Conservation (phyloP, 1,140 invertebrate species). For the Euschistus heros region DNA sequence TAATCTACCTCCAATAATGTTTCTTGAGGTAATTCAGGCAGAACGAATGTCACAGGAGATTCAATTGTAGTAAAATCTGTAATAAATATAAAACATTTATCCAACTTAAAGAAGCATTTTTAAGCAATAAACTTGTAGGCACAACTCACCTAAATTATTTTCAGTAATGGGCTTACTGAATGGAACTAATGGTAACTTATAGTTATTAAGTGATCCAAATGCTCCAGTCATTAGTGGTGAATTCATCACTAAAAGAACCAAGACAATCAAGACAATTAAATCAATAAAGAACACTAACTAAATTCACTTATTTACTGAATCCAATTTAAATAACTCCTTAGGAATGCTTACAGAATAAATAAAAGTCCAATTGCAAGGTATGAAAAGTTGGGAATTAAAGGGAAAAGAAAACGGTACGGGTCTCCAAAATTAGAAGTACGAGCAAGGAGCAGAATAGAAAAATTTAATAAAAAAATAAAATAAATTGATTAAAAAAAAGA, state of each 20-base stretch:
- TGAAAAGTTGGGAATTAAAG: too few relatives aligned
- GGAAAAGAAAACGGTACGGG: too few relatives aligned
- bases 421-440: too few relatives aligned
- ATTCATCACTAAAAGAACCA: slow-evolving; percentile 33
- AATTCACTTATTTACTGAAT: too few relatives aligned
- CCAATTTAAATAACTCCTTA: too few relatives aligned
- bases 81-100: slow-evolving; percentile 12
- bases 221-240: slow-evolving; percentile 56
- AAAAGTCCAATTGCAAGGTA: too few relatives aligned
- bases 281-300: too few relatives aligned
- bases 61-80: slow-evolving; percentile 30
- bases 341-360: too few relatives aligned
- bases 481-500: too few relatives aligned
- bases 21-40: slow-evolving; percentile 88
- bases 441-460: too few relatives aligned
- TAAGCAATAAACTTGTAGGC: not conserved
- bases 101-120: not conserved
- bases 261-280: too few relatives aligned
- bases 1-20: slow-evolving; percentile 69
- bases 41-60: slow-evolving; percentile 62
- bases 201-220: slow-evolving; percentile 47
- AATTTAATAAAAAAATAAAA: too few relatives aligned
- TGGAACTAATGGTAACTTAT: slow-evolving; percentile 43
- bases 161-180: slow-evolving; percentile 42
- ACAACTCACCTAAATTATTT: slow-evolving; percentile 2